Base-by-base conservation (phyloP, 2,113 vertebrate species). In the Poeciliopsis turrubarensis region DNA sequence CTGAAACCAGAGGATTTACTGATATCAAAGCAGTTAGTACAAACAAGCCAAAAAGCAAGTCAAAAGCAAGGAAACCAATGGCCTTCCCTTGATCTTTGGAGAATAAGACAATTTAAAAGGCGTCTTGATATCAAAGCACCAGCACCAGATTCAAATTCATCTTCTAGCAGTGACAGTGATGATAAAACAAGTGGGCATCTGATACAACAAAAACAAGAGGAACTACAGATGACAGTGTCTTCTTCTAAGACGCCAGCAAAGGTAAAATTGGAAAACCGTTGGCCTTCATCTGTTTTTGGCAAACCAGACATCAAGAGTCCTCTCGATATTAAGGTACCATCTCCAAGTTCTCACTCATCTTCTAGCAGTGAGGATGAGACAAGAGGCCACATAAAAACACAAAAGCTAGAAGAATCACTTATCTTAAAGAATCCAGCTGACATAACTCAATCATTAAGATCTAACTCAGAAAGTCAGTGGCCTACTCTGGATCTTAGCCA, bases 81-180 rank as follows among this genome's bases (percentile, higher is more conserved):
- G 68, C 78, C 78, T 34, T 17, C 12, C 1, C 1, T 84, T 31
- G 60, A 81, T 65, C 77, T 89, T 34, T 29, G 22, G 4, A 5
- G 25, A 31, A 26, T 15, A 22, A 29, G 30, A 5, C 4, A 0
- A 3, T 25, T 84, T 6, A 89, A 84, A 29, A 78, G 64, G 7
- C 69, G 69, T 62, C 10, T 84, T 0, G 82, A 88, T 37, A 29
- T 89, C 1, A 85, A 87, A 83, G 73, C 29, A 41, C 13, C 15
- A 64, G 67, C 73, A 41, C 11, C 41, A 4, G 1, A 0, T 2
- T 27, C 70, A 41, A 71, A 80, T 60, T 73, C 69, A n/a, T 83
- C 70, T 60, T 76, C 73, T 29, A 79, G 73, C 60, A 85, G 80
- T 75, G 82, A 76, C 3, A 81, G 75, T 79, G 82, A 41, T 9